Percentiles rank a stretch among this genome's conserved stretches.
Evolutionary conservation across 1,140 invertebrate genomes (phyloP).

Genomic region (Ylistrum balloti): DNA sequence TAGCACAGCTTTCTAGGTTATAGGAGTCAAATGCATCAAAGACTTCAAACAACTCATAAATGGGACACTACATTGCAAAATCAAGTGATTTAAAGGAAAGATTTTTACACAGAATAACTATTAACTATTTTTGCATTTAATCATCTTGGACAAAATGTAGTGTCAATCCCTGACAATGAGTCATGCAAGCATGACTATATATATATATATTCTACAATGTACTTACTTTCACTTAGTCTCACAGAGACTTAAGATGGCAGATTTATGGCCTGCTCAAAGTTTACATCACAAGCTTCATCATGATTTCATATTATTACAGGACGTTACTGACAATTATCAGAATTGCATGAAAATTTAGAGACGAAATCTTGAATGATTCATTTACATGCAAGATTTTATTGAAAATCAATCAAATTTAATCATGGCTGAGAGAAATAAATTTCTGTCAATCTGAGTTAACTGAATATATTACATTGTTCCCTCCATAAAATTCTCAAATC

Average conservation of each 20-base stretch:
- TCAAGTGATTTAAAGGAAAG: too few species aligned
- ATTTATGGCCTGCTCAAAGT: neutral
- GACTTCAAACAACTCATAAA: too few species aligned
- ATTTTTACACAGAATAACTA: too few species aligned
- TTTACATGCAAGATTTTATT: neutral
- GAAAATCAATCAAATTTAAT: conserved; percentile 29
- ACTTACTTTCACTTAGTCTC: too few species aligned
- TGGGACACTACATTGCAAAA: too few species aligned
- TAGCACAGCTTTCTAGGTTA: too few species aligned
- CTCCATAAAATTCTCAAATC: neutral
- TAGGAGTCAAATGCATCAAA: too few species aligned
- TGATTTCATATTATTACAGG: neutral
- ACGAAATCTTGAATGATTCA: neutral
- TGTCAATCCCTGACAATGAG: too few species aligned
- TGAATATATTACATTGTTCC: neutral
- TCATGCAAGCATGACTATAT: too few species aligned
- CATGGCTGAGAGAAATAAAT: conserved; percentile 13
- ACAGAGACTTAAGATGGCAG: neutral
- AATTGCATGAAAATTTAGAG: neutral
- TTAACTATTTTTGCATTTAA: too few species aligned
- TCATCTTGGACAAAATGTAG: too few species aligned
- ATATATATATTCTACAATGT: too few species aligned
- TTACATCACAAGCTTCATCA: neutral
- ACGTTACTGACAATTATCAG: neutral
- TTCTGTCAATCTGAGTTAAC: neutral